Base-by-base conservation (phyloP, 2,797 vertebrate species). In the Melanotaenia nigrans region DNA sequence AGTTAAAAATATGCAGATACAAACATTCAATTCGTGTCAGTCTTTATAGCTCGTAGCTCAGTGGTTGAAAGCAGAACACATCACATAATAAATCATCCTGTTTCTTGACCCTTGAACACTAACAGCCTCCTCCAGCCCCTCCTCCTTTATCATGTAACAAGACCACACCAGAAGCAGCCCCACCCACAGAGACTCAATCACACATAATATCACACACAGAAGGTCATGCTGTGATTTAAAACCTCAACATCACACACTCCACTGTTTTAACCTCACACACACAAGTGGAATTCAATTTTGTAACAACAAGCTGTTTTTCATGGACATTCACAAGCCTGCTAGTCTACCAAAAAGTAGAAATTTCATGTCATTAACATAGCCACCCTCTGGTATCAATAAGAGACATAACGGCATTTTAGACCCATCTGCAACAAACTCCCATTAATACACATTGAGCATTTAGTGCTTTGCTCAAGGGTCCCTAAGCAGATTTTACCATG, bases 171-270 rank as follows among this genome's bases (percentile, higher is more conserved):
- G 24, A 5, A 4, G 3, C 22, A 25, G n/a, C 59, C 45, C 58
- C 71, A 5, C 62, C 53, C 65, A 61, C 58, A 18, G 0, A 65
- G 33, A 72, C 35, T 77, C 60, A 72, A 71, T 61, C 73, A 79
- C 64, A 82, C 51, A 1, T 69, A 74, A 57, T 45, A 71, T 63
- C 73, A 74, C 75, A 81, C 20, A 24, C 6, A 45, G 65, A 86
- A 77, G 89, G 86, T 89, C 76, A 75, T 65, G 77, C 54, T n/a
- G 36, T 73, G 78, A 77, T 81, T 81, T 77, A 77, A 73, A 64
- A 69, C 63, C 36, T 59, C 0, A 49, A 62, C 25, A 36, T 28
- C 1, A 71, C 60, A 78, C 64, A 64, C 60, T 38, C 58, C 7
- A 47, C 22, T 20, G 57, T 45, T 45, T 45, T 18, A 45, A 45